phyloP scores from a whole-genome alignment of 2,888 invertebrate species.

The Cremastobaeus sp. region DNA sequence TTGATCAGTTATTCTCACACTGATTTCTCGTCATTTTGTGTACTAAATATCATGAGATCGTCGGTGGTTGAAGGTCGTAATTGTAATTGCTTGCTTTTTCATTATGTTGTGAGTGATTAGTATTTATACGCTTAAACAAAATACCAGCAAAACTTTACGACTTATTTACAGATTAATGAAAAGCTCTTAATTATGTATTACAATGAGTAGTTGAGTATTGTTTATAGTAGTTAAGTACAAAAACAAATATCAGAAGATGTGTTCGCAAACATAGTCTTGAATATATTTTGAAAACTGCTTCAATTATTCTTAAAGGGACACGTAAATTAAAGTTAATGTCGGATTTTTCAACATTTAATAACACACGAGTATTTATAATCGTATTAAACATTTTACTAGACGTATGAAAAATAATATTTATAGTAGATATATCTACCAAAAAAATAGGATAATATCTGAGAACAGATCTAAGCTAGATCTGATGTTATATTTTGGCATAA shows the following conservation, averaged over 20 bases:
- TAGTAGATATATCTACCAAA: neutral
- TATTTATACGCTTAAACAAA: constrained; percentile 10
- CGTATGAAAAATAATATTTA: constrained; percentile 3
- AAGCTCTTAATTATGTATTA: constrained; percentile 25
- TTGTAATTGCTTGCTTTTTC: neutral
- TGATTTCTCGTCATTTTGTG: constrained; percentile 22
- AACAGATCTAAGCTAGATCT: too few species aligned
- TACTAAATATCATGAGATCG: constrained; percentile 45
- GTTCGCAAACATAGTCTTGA: constrained; percentile 1
- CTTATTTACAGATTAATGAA: constrained; percentile 39
- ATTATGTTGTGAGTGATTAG: neutral
- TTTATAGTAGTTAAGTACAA: constrained; percentile 18
- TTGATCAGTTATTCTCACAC: constrained; percentile 31
- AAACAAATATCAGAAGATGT: constrained; percentile 17
- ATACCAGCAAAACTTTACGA: constrained; percentile 5
- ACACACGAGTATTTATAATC: too few species aligned
- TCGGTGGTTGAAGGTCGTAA: constrained; percentile 15
- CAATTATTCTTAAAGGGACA: too few species aligned
- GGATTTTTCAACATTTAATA: too few species aligned
- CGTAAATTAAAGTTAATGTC: too few species aligned
- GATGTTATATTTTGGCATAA: too few species aligned
- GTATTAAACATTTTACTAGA: too few species aligned
- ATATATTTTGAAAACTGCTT: too few species aligned
- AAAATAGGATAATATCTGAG: too few species aligned
- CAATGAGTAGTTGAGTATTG: constrained; percentile 17